Evolutionary conservation across 1,140 invertebrate genomes (phyloP).

Genomic region (Arion vulgaris): DNA sequence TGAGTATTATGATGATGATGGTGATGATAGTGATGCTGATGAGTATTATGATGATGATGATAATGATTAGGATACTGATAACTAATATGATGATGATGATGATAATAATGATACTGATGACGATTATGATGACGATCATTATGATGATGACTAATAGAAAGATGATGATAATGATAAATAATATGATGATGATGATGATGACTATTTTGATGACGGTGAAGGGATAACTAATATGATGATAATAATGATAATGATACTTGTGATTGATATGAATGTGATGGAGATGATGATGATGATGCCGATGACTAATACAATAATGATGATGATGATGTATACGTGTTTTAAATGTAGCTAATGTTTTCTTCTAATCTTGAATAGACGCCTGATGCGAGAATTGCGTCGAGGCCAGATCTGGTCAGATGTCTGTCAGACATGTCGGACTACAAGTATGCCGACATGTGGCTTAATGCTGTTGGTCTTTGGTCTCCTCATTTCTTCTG

Average conservation of each 20-base stretch:
- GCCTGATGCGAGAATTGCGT: constrained; percentile 1
- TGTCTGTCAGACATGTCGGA: constrained; percentile 31
- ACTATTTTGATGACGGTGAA: background rate
- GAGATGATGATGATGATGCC: background rate
- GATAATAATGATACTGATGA: background rate
- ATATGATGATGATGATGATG: background rate
- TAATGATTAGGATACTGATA: no score
- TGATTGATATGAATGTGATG: background rate
- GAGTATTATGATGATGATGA: background rate
- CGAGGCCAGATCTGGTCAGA: constrained; percentile 3
- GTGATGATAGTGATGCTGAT: background rate
- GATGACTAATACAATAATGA: no score
- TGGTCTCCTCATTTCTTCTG: constrained; percentile 45
- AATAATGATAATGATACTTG: background rate
- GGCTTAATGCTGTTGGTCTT: constrained; percentile 39
- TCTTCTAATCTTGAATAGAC: background rate
- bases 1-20: background rate
- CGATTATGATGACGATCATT: background rate
- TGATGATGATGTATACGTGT: no score
- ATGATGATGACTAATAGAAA: background rate
- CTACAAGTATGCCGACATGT: constrained; percentile 36
- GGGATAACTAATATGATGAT: background rate
- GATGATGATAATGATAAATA: background rate
- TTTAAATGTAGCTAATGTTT: no score
- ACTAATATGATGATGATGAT: background rate